Evolutionary conservation across 2,113 vertebrate species (phyloP).

Genomic region (Apus apus): DNA sequence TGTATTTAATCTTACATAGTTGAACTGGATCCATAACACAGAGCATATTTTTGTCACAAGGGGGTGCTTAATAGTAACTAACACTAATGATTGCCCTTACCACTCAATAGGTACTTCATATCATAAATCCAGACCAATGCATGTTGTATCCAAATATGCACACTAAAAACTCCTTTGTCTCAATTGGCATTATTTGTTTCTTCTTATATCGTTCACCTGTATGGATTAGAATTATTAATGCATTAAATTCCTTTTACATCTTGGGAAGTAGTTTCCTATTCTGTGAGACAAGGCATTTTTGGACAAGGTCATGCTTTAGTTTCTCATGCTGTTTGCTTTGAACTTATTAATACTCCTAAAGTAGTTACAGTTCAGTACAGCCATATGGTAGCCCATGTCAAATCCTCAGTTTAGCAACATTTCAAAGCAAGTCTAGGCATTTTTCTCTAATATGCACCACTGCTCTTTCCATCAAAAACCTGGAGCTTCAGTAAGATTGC

Average conservation of each 20-base stretch:
- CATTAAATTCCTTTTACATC: neutral
- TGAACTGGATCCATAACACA: neutral
- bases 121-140: neutral
- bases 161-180: neutral
- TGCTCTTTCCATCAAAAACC: neutral
- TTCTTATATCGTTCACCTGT: neutral
- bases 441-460: neutral
- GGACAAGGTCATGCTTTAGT: neutral
- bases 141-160: neutral
- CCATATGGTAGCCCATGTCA: neutral
- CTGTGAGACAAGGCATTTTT: neutral
- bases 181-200: neutral
- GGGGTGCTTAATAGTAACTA: neutral
- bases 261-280: neutral
- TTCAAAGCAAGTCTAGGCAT: neutral
- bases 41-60: neutral
- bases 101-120: neutral
- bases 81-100: neutral
- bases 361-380: neutral
- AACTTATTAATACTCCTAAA: conserved; percentile 23
- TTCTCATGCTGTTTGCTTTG: neutral
- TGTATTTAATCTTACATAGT: neutral
- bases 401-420: neutral
- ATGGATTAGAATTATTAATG: neutral
- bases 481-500: neutral